Conservation (phyloP, 2,888 invertebrate species). For the Arge pagana region DNA sequence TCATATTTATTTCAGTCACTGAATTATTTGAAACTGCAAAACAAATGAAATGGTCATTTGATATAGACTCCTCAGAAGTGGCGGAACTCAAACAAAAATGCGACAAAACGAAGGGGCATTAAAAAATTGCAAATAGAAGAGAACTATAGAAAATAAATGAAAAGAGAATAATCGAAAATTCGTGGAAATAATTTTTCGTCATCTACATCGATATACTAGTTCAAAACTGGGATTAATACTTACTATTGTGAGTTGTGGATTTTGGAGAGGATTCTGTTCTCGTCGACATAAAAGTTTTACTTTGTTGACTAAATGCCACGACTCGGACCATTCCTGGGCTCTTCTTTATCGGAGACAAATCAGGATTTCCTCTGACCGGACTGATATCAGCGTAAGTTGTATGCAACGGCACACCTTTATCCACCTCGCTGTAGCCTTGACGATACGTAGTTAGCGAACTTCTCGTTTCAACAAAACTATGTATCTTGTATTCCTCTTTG, state of each 20-base stretch:
- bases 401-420: slow-evolving; percentile 42
- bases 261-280: slow-evolving; percentile 47
- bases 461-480: slow-evolving; percentile 42
- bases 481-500: slow-evolving; percentile 49
- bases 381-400: slow-evolving; percentile 44
- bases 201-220: too few relatives aligned
- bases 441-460: slow-evolving; percentile 39
- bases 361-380: slow-evolving; percentile 41
- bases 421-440: slow-evolving; percentile 52
- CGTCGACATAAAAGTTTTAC: slow-evolving; percentile 41
- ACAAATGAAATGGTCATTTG: slow-evolving; percentile 9
- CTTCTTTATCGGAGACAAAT: slow-evolving; percentile 30
- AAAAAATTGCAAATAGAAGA: neutral
- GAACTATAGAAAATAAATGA: too few relatives aligned
- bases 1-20: slow-evolving; percentile 43
- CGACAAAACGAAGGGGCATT: neutral
- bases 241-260: slow-evolving; percentile 37
- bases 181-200: too few relatives aligned
- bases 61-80: neutral
- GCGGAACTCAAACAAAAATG: neutral
- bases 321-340: slow-evolving; percentile 40
- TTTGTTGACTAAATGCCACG: slow-evolving; percentile 46
- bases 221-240: too few relatives aligned
- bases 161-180: too few relatives aligned
- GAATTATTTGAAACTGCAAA: slow-evolving; percentile 43